A percentile compares a stretch with the other conserved stretches of the same genome.
Evolutionary conservation across 2,797 vertebrate genomes (phyloP).

Genomic region (Sarcophilus harrisii): DNA sequence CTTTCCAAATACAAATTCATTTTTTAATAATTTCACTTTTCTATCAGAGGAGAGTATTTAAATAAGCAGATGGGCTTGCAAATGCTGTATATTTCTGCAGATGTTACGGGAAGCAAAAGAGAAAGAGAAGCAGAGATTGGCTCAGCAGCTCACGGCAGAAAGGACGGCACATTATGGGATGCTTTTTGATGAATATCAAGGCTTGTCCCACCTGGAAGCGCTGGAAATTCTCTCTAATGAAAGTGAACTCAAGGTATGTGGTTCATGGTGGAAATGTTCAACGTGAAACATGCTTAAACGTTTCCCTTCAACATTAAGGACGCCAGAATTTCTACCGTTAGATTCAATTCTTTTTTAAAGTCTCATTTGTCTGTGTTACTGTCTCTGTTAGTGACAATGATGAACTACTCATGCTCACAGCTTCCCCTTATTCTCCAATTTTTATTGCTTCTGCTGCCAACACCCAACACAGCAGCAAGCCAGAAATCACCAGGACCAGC

Average conservation of each 20-base stretch:
- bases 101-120: conserved; percentile 98
- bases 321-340: background rate
- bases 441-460: background rate
- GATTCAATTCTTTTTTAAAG: background rate
- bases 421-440: background rate
- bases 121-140: conserved; percentile 93
- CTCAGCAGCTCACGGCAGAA: conserved; percentile 90
- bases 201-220: conserved; percentile 97
- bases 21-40: conserved; percentile 24
- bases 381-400: background rate
- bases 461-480: background rate
- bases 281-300: background rate
- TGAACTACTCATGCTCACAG: background rate
- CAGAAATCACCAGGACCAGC: background rate
- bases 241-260: conserved; percentile 93
- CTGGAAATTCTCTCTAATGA: conserved; percentile 98
- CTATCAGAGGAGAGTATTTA: conserved; percentile 22
- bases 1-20: conserved; percentile 50
- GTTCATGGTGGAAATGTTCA: background rate
- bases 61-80: conserved; percentile 1
- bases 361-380: background rate
- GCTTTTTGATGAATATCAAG: conserved; percentile 98
- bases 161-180: conserved; percentile 95
- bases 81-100: conserved; percentile 84
- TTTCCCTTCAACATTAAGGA: conserved; percentile 34